Percentiles rank a stretch among this genome's conserved stretches.
phyloP scores from a whole-genome alignment of 2,113 vertebrate genomes.

The Spermophilus dauricus region DNA sequence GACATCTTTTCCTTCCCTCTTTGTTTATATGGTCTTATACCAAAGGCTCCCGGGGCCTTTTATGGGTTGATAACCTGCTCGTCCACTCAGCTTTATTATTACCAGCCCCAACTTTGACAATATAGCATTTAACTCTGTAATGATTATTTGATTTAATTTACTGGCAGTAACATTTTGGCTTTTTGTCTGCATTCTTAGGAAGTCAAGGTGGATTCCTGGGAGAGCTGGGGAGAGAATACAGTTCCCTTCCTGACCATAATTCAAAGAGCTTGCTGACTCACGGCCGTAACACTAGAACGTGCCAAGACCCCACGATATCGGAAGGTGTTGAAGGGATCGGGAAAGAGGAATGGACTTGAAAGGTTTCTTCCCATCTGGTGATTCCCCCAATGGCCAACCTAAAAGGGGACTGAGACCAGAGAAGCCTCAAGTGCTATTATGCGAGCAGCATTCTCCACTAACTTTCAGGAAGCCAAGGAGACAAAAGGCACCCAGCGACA shows the following conservation, averaged over 20 bases:
- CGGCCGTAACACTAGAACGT: constrained; percentile 86
- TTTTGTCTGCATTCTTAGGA: constrained; percentile 45
- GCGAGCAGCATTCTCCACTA: constrained; percentile 82
- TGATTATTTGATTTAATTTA: constrained; percentile 45
- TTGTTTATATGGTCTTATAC: background rate
- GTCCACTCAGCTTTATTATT: background rate
- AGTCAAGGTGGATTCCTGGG: constrained; percentile 74
- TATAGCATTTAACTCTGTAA: background rate
- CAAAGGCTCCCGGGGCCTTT: background rate
- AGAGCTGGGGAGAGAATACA: constrained; percentile 66
- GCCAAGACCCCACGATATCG: constrained; percentile 78
- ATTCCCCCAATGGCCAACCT: constrained; percentile 85
- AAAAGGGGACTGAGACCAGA: constrained; percentile 59
- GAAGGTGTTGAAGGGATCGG: constrained; percentile 90
- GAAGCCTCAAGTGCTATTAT: constrained; percentile 72
- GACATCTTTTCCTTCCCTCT: background rate
- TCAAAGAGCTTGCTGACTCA: constrained; percentile 77
- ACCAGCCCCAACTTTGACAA: background rate
- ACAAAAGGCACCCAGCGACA: constrained; percentile 85
- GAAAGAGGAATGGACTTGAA: constrained; percentile 87
- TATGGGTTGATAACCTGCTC: background rate
- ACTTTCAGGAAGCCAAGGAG: constrained; percentile 86
- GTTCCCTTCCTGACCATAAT: constrained; percentile 71
- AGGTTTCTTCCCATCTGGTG: constrained; percentile 87
- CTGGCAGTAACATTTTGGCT: background rate